Percentiles rank a stretch among this genome's conserved stretches.
Evolutionary conservation across 1,140 invertebrate genomes (phyloP).

Genomic region (Scaptomyza graminum): DNA sequence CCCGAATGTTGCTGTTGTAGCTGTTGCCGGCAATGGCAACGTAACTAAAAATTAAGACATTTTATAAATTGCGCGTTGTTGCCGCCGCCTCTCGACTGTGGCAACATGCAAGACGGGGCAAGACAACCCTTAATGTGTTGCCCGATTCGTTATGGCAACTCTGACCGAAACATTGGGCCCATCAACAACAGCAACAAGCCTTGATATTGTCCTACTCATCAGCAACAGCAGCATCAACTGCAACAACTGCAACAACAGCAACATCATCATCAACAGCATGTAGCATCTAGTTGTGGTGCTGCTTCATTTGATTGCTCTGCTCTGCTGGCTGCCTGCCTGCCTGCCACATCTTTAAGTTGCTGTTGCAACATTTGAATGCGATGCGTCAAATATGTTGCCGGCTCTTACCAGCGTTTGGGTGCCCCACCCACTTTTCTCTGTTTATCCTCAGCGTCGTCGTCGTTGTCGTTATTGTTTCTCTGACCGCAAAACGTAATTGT

Average conservation of each 20-base stretch:
- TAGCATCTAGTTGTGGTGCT: slow-evolving; percentile 6
- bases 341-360: slow-evolving; percentile 38
- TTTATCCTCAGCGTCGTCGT: background rate
- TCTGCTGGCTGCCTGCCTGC: background rate
- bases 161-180: slow-evolving; percentile 74
- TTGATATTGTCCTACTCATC: slow-evolving; percentile 37
- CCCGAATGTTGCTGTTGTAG: slow-evolving; percentile 53
- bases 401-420: slow-evolving; percentile 18
- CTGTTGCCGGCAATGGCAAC: slow-evolving; percentile 64
- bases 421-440: slow-evolving; percentile 43
- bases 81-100: slow-evolving; percentile 36
- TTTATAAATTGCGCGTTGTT: slow-evolving; percentile 79
- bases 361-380: slow-evolving; percentile 51
- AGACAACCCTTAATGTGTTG: slow-evolving; percentile 67
- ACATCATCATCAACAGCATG: slow-evolving; percentile 35
- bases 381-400: slow-evolving; percentile 54
- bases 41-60: slow-evolving; percentile 77
- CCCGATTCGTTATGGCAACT: slow-evolving; percentile 79
- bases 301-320: slow-evolving; percentile 36
- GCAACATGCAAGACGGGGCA: slow-evolving; percentile 20
- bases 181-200: slow-evolving; percentile 53
- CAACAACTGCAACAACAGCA: slow-evolving; percentile 27
- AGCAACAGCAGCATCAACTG: slow-evolving; percentile 24
- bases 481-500: slow-evolving; percentile 54
- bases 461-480: slow-evolving; percentile 24